Conservation (phyloP, 2,888 invertebrate species). For the Bruchidius siliquastri region DNA sequence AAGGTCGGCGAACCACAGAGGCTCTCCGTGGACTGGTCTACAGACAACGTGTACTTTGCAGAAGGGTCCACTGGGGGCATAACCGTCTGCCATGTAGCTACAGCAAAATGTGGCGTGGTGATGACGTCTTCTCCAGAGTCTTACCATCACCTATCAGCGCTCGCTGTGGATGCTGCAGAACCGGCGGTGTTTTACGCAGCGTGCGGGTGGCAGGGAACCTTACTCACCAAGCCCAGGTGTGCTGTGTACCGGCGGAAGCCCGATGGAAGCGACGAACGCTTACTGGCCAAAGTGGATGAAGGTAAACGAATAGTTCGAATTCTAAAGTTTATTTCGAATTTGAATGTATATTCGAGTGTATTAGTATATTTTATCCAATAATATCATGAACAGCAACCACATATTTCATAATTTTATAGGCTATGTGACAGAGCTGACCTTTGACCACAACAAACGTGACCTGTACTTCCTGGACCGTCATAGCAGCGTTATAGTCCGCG, state of each 20-base stretch:
- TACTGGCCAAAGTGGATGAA: slow-evolving; percentile 41
- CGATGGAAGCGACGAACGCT: slow-evolving; percentile 49
- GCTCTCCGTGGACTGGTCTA: slow-evolving; percentile 70
- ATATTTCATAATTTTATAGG: slow-evolving; percentile 18
- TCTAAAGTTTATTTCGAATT: too few species aligned
- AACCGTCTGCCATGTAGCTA: slow-evolving; percentile 40
- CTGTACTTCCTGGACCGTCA: slow-evolving; percentile 75
- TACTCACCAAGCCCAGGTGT: slow-evolving; percentile 47
- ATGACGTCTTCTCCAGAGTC: slow-evolving; percentile 46
- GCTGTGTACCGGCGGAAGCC: slow-evolving; percentile 46
- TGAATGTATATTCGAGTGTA: too few species aligned
- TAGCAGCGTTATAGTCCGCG: slow-evolving; percentile 42
- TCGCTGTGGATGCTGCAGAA: slow-evolving; percentile 61
- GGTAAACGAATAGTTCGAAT: too few species aligned
- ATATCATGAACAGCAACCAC: not conserved
- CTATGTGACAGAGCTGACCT: slow-evolving; percentile 47
- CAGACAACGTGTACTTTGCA: slow-evolving; percentile 64
- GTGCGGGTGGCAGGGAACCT: slow-evolving; percentile 40
- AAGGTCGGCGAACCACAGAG: slow-evolving; percentile 50
- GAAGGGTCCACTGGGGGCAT: slow-evolving; percentile 35
- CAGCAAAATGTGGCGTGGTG: slow-evolving; percentile 41
- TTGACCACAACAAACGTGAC: slow-evolving; percentile 54
- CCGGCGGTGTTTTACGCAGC: slow-evolving; percentile 57
- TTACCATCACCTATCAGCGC: slow-evolving; percentile 52
- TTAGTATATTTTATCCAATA: not conserved